These are phyloP conservation scores for Ascaphus truei DNA, from an alignment of 2,113 vertebrate genomes.

Conservation along the genomic window DNA sequence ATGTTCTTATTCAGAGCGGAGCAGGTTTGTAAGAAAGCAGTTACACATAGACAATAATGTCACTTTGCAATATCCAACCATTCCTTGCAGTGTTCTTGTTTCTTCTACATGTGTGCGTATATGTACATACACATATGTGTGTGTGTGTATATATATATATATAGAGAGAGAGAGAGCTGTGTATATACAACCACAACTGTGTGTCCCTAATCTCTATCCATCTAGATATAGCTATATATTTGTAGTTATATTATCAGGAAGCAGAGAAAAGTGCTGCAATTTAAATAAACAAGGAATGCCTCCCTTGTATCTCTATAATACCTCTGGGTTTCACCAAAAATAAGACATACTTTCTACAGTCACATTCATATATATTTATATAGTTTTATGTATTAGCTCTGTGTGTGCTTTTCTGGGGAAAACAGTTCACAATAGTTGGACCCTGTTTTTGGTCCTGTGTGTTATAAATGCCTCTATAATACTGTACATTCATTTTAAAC, in stretches of 20 bases:
- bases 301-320: background rate
- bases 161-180: no score
- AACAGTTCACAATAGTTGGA: background rate
- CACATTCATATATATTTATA: background rate
- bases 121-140: background rate
- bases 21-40: no score
- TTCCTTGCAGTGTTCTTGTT: no score
- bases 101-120: background rate
- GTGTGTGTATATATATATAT: slow-evolving; percentile 9
- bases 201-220: slow-evolving; percentile 6
- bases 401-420: background rate
- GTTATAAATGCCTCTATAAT: background rate
- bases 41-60: no score
- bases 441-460: background rate
- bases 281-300: background rate
- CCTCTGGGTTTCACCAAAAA: background rate
- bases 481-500: slow-evolving; percentile 8
- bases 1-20: no score
- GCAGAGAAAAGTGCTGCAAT: background rate
- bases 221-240: background rate
- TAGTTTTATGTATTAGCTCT: background rate
- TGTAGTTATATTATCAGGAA: background rate
- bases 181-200: background rate
- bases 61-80: no score
- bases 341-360: background rate